Base-by-base conservation (phyloP, 2,888 invertebrate genomes). In the Lamellibrachia satsuma region DNA sequence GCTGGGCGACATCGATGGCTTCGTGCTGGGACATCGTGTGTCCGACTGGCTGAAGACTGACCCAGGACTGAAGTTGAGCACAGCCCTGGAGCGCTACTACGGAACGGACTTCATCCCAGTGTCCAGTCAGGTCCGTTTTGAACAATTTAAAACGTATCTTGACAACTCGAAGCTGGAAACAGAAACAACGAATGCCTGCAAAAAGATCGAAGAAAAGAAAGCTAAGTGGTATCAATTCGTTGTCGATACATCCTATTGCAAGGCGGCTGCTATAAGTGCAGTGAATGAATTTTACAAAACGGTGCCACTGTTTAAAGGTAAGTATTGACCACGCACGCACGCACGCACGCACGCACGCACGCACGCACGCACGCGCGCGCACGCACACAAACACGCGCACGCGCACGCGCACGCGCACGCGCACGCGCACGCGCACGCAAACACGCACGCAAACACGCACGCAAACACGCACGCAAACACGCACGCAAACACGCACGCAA, bases 121-220 rank as follows among this genome's bases (percentile, higher is more conserved):
- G 75, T 75, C 75, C 75, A 75, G 75, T 75, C 75, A 75, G 75
- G 75, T 75, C 75, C 75, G 75, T 15, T 75, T 75, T n/a, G 75
- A 75, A 75, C 75, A 75, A n/a, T 75, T 75, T 22, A 75, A 75
- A 75, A 75, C 22, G 75, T 75, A 75, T 22, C 6, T 22, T 75
- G 75, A 75, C 22, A 75, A 75, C 15, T 75, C 75, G 75, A 75
- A 75, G 75, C 22, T 75, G 75, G n/a, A 22, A 15, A 75, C 22
- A 22, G 75, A 75, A 75, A 75, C 75, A 15, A 75, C 15, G 22
- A 22, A 22, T n/a, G 75, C 75, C 22, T 75, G 75, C 75, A 22
- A 15, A 1, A 75, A 75, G 22, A 75, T 75, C 22, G 22, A 22
- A 22, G 3, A 75, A 6, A 22, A 22, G 22, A 75, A 75, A 6